Evolutionary conservation across 2,888 invertebrate species (phyloP).

Genomic region (Rhagophthalmus giganteus): DNA sequence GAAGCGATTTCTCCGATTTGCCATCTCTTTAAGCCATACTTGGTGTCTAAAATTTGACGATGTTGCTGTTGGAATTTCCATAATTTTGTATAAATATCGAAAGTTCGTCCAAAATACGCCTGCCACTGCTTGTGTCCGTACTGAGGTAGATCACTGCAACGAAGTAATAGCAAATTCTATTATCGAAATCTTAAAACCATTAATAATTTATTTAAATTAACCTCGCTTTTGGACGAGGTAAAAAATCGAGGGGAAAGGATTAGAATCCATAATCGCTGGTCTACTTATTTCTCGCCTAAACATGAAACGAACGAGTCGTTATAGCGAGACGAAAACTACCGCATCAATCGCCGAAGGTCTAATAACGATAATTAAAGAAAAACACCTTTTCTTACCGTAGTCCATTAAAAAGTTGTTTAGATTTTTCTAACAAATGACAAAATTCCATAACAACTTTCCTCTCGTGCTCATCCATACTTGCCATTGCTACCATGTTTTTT

Average conservation of each 20-base stretch:
- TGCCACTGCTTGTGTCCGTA: conserved; percentile 99
- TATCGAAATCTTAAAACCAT: not conserved
- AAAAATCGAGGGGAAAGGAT: not conserved
- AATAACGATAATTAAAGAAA: conserved; percentile 9
- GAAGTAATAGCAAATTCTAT: not conserved
- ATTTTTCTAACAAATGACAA: conserved; percentile 93
- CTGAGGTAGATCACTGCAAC: conserved; percentile 89
- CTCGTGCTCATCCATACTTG: conserved; percentile 83
- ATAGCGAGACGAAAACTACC: too few relatives aligned
- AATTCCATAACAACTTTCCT: conserved; percentile 93
- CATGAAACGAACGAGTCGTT: too few relatives aligned
- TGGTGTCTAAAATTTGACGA: conserved; percentile 84
- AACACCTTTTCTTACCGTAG: conserved; percentile 66
- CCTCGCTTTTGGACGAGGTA: not conserved
- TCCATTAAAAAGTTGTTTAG: conserved; percentile 96
- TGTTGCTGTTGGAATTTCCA: conserved; percentile 99
- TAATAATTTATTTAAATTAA: not conserved
- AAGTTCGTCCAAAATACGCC: conserved; percentile 93
- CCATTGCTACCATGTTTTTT: conserved; percentile 71
- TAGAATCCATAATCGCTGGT: not conserved
- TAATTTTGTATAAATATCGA: conserved; percentile 95
- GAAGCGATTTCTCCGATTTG: conserved; percentile 98
- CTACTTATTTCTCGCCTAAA: too few relatives aligned
- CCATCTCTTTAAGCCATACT: conserved; percentile 95
- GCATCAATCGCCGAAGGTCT: conserved; percentile 2